Base-by-base conservation (phyloP, 2,797 vertebrate genomes). In the Anabas testudineus region DNA sequence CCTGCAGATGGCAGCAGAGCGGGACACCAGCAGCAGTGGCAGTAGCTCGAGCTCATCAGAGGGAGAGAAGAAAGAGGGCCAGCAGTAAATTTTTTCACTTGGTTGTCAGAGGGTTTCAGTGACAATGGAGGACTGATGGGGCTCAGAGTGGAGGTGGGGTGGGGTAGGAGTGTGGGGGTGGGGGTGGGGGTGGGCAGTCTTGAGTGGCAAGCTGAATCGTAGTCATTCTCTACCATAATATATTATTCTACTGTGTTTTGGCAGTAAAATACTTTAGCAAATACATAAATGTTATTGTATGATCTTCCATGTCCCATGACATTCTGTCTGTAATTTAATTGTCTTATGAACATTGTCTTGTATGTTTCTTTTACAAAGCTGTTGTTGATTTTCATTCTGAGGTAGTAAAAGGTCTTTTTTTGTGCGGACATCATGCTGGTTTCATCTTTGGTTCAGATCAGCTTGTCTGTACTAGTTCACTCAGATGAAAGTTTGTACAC, bases 1-100 rank as follows among this genome's bases (percentile, higher is more conserved):
- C 71, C 77, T 79, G 43, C 87, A 99, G 98, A 99, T 99, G 98
- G 98, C 98, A 47, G 95, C 97, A 0, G 97, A 99, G 73, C 92
- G 97, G 28, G 97, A 98, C 52, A 83, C 94, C 66, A 58, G 87
- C 51, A 70, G 72, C 61, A 30, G 74, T 52, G 10, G 74, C 74
- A 81, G 94, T 76, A 32, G 88, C 51, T 51, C 66, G 68, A 57
- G 81, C 42, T 93, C 95, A 62, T 93, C 95, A 69, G 95, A 95
- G 42, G 95, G 93, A 41, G 95, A 96, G 83, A 96, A 96, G 93
- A 97, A 97, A 57, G 95, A 96, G 76, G 96, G 96, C 79, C 96
- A 99, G 90, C 98, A 99, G 87, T 97, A 97, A 37, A 77, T 9
- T 16, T 61, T 81, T 77, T 94, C 94, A 82, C 92, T 95, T 76